phyloP scores from a whole-genome alignment of 1,140 invertebrate genomes.

The Meloidogyne floridensis region DNA sequence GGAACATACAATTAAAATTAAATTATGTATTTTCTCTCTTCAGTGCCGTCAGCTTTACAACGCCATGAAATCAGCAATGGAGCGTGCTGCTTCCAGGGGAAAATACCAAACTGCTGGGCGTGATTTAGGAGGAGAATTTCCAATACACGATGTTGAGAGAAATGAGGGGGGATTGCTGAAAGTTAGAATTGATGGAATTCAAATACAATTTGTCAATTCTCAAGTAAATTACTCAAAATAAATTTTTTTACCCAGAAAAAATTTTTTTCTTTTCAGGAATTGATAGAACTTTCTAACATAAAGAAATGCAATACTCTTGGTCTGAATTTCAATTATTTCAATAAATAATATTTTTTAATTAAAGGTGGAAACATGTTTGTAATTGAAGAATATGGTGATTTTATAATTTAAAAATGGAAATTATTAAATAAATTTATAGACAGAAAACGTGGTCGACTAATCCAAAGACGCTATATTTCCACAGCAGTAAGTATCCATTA shows the following conservation, averaged over 20 bases:
- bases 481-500: constrained; percentile 81
- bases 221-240: constrained; percentile 76
- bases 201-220: constrained; percentile 94
- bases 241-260: neutral
- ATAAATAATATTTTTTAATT: constrained; percentile 4
- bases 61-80: constrained; percentile 98
- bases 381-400: constrained; percentile 97
- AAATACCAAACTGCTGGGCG: constrained; percentile 70
- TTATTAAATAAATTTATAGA: constrained; percentile 74
- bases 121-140: constrained; percentile 94
- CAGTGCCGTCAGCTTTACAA: constrained; percentile 97
- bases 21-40: constrained; percentile 23
- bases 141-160: constrained; percentile 91
- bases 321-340: neutral
- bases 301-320: constrained; percentile 89
- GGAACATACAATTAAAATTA: too few relatives aligned
- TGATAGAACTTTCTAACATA: constrained; percentile 97
- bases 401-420: constrained; percentile 14
- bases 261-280: constrained; percentile 81
- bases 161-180: constrained; percentile 94
- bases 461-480: constrained; percentile 94
- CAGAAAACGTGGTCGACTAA: constrained; percentile 92
- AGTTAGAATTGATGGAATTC: constrained; percentile 98
- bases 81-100: constrained; percentile 83
- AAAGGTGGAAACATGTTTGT: constrained; percentile 98